Base-by-base conservation (phyloP, 2,888 invertebrate genomes). In the Fragum sueziense region DNA sequence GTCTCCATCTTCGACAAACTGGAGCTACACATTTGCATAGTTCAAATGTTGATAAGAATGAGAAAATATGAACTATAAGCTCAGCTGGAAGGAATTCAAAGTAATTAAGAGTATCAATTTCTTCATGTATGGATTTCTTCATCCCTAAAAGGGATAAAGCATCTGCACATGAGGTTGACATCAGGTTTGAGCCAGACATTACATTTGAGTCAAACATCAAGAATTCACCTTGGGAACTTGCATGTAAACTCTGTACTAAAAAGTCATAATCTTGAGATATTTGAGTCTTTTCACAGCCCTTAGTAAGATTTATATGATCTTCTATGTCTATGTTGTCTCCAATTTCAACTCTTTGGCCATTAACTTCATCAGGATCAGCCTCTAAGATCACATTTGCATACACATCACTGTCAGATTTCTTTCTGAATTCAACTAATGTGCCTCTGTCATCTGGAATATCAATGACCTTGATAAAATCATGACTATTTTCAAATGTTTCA, bases 1-100 rank as follows among this genome's bases (percentile, higher is more conserved):
- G 72, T 47, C 79, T 76, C 89, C 89, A 89, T 31, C 71, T 68
- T 31, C 78, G 77, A 82, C 88, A 87, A 20, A 88, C 86, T 6
- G 78, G 76, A 7, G 84, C 73, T 37, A 85, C 86, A 69, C 79
- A 70, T n/a, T 52, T 59, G 76, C 87, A 86, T 29, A 89, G 77
- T 47, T 88, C 86, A 37, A 71, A 34, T 2, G 85, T 84, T 9
- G 76, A 57, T 11, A 89, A 67, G 61, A 80, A 88, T n/a, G 88
- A 83, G 52, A 89, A 88, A 34, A 89, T 86, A 51, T 88, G 84
- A 57, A 88, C 75, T 17, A 88, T 74, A 0, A 89, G 41, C 70
- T 89, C 89, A 67, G 85, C 79, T 52, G 89, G 89, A 67, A 89
- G 71, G 65, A 69, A 70, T 61, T 77, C 72, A 77, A 79, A 74